These are phyloP conservation scores for Nemapogon koenigi DNA, from an alignment of 2,888 invertebrate genomes.

Conservation along the genomic window DNA sequence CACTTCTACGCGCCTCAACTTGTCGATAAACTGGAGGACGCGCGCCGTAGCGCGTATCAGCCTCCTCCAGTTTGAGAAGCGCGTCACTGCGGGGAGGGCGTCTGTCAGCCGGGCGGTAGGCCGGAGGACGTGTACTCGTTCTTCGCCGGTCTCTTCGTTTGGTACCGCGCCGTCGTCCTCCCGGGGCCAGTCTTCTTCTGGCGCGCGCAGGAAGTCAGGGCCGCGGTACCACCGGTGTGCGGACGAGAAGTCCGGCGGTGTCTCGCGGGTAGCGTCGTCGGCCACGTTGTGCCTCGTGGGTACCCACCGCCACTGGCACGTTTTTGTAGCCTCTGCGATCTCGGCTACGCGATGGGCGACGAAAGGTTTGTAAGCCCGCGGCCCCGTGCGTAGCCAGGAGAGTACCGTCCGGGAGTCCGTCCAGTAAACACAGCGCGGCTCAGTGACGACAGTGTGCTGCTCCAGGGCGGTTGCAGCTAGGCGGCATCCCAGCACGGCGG, in stretches of 20 bases:
- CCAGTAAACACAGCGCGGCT: too few species aligned
- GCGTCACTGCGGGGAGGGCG: background rate
- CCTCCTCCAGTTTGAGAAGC: background rate
- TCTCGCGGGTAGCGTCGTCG: conserved; percentile 3
- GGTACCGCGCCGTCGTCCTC: conserved; percentile 10
- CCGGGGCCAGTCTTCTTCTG: background rate
- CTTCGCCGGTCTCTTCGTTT: too few species aligned
- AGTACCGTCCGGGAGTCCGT: background rate
- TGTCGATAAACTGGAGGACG: background rate
- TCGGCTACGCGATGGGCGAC: conserved; percentile 10
- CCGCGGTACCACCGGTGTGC: conserved; percentile 11
- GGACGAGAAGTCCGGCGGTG: background rate
- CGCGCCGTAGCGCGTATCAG: background rate
- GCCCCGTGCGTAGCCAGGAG: background rate
- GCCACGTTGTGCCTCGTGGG: background rate
- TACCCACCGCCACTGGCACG: background rate
- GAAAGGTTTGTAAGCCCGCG: conserved; percentile 1
- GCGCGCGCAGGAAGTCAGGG: conserved; percentile 11
- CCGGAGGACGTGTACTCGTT: too few species aligned
- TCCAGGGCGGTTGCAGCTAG: too few species aligned
- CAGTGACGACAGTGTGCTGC: too few species aligned
- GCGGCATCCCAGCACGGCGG: too few species aligned
- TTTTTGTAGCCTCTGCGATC: conserved; percentile 7
- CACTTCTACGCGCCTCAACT: background rate
- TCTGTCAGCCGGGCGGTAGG: too few species aligned